These are phyloP conservation scores for Aplysina aerophoba DNA, from an alignment of 37 sponge, comb jelly and placozoan species.

Conservation along the genomic window DNA sequence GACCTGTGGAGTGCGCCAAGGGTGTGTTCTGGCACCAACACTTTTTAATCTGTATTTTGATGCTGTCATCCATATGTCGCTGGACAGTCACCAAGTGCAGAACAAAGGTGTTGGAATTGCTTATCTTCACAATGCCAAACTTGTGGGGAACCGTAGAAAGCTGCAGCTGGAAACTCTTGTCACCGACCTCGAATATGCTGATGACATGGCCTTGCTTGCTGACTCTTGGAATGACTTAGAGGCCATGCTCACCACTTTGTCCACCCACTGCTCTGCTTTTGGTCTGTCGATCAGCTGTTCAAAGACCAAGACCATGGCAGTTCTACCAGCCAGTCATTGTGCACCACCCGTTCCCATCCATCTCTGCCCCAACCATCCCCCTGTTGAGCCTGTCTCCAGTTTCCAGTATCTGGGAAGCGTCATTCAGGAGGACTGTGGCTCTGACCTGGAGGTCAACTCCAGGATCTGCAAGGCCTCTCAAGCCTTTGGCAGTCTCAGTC, in stretches of 20 bases:
- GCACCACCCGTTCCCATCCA: too few species aligned
- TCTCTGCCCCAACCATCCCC: too few species aligned
- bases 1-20: not conserved
- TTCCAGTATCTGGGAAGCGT: too few species aligned
- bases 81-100: not conserved
- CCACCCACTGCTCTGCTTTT: not conserved
- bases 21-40: constrained; percentile 22
- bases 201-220: constrained; percentile 15
- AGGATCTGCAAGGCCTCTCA: too few species aligned
- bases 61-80: constrained; percentile 3
- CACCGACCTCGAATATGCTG: constrained; percentile 16
- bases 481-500: too few species aligned
- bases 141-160: constrained; percentile 25
- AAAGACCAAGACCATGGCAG: constrained; percentile 23
- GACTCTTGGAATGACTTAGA: constrained; percentile 7
- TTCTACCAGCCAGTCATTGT: constrained; percentile 1
- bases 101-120: not conserved
- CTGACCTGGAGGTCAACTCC: too few species aligned
- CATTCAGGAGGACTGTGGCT: too few species aligned
- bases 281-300: constrained; percentile 1
- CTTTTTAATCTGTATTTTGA: constrained; percentile 8
- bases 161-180: not conserved
- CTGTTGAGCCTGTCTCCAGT: too few species aligned
- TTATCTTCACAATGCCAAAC: not conserved
- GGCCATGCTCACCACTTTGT: not conserved